phyloP scores from a whole-genome alignment of 2,797 vertebrate genomes.

The Fistularia commersonii region DNA sequence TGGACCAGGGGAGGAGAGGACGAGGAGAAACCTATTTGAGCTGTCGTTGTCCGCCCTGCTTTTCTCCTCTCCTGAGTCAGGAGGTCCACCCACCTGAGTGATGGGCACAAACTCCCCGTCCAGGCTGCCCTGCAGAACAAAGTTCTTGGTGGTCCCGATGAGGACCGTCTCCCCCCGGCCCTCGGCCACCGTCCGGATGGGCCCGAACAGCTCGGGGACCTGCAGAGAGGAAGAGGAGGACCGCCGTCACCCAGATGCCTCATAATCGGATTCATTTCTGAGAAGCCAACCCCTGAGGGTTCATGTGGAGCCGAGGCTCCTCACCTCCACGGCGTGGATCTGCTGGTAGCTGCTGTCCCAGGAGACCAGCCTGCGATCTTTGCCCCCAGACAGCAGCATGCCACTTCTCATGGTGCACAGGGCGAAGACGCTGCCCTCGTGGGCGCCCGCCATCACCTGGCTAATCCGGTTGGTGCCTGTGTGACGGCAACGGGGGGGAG shows the following conservation, averaged over 20 bases:
- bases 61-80: neutral
- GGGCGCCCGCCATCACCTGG: conserved; percentile 89
- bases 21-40: neutral
- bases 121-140: conserved; percentile 88
- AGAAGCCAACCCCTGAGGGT: neutral
- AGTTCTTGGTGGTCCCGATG: conserved; percentile 95
- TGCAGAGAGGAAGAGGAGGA: conserved; percentile 51
- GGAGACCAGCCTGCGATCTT: conserved; percentile 90
- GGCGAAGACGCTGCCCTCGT: conserved; percentile 94
- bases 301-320: conserved; percentile 6
- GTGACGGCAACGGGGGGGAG: conserved; percentile 38
- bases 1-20: conserved; percentile 40
- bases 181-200: conserved; percentile 92
- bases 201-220: conserved; percentile 94
- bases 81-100: conserved; percentile 81
- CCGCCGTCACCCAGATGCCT: neutral
- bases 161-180: conserved; percentile 88
- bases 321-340: conserved; percentile 88
- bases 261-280: neutral
- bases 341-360: conserved; percentile 94
- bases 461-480: conserved; percentile 95
- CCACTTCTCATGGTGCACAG: conserved; percentile 94
- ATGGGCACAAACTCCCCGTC: conserved; percentile 89
- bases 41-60: neutral
- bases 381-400: conserved; percentile 92